Evolutionary conservation across 2,113 vertebrate genomes (phyloP).

Genomic region (Turdus rufiventris): DNA sequence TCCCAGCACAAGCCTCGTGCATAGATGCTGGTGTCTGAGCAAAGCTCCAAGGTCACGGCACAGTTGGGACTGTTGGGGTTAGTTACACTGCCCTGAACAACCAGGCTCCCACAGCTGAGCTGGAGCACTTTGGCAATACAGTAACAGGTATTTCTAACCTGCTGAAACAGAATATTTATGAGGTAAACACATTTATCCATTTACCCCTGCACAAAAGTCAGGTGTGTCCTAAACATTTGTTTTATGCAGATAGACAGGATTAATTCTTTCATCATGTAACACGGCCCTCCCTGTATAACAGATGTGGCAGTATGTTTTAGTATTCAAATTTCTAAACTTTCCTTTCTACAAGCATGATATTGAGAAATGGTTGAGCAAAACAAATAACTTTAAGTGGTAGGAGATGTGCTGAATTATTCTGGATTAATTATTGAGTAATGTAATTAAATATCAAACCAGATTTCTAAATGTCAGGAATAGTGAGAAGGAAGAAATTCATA

Average conservation of each 20-base stretch:
- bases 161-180: neutral
- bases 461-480: neutral
- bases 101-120: neutral
- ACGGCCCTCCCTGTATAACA: neutral
- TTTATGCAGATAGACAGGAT: neutral
- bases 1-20: neutral
- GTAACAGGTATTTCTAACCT: neutral
- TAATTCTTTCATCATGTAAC: neutral
- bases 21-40: neutral
- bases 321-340: neutral
- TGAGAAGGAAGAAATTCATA: neutral
- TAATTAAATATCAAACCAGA: neutral
- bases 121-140: neutral
- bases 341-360: neutral
- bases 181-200: neutral
- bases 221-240: neutral
- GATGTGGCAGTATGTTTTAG: neutral
- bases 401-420: neutral
- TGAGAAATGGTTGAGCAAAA: constrained; percentile 3
- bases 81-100: neutral
- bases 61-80: neutral
- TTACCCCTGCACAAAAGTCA: neutral
- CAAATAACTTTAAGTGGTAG: neutral
- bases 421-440: neutral
- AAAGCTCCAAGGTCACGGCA: neutral